Percentiles rank a stretch among this genome's conserved stretches.
Evolutionary conservation across 2,888 invertebrate genomes (phyloP).

Genomic region (Heliconius charithonia): DNA sequence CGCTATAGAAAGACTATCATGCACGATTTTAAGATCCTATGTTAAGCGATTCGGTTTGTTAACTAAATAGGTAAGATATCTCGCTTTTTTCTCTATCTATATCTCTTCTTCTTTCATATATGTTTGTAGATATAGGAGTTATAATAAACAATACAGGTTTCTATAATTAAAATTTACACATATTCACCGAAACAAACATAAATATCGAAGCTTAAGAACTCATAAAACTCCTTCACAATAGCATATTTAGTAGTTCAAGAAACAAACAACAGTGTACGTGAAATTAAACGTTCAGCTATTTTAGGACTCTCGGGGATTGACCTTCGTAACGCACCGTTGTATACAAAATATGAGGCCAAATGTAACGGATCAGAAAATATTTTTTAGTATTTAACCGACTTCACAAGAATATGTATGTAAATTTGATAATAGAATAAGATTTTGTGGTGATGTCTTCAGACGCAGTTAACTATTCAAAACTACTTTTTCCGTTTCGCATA

Average conservation of each 20-base stretch:
- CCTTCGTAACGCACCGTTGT: constrained; percentile 5
- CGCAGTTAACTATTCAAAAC: no score
- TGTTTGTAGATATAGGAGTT: no score
- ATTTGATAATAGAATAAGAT: neutral
- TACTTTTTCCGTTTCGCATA: no score
- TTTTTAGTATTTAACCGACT: neutral
- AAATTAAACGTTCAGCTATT: constrained; percentile 16
- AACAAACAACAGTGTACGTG: neutral
- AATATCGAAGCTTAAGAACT: neutral
- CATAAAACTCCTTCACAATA: neutral
- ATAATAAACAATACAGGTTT: neutral
- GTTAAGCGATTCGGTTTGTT: no score
- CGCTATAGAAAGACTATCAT: no score
- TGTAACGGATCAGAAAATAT: constrained; percentile 1
- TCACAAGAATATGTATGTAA: neutral
- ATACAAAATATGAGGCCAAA: constrained; percentile 10
- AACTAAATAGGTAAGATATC: no score
- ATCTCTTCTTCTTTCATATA: no score
- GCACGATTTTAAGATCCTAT: no score
- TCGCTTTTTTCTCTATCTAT: no score
- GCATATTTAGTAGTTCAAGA: neutral
- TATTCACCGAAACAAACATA: neutral
- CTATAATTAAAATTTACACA: neutral
- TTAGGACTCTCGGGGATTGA: constrained; percentile 10
- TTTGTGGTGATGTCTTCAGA: no score